These are phyloP conservation scores for Drosophila neotestacea DNA, from an alignment of 2,888 invertebrate genomes.

Conservation along the genomic window DNA sequence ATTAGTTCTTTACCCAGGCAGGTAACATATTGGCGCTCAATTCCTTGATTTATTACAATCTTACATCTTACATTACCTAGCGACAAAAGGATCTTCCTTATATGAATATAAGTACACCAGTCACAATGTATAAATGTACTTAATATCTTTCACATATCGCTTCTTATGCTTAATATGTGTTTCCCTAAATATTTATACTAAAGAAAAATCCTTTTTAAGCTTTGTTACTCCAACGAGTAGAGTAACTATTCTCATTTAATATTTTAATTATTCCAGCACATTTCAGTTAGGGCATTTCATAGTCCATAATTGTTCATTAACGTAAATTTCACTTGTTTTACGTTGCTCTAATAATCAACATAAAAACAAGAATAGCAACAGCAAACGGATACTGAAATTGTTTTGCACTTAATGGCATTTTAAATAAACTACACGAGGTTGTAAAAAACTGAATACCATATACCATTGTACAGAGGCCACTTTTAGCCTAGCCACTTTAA, in stretches of 20 bases:
- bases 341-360: conserved; percentile 64
- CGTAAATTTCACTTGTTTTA: conserved; percentile 23
- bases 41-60: too few species aligned
- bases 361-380: conserved; percentile 43
- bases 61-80: too few species aligned
- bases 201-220: too few species aligned
- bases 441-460: conserved; percentile 54
- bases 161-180: too few species aligned
- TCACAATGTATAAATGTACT: too few species aligned
- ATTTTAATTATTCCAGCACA: not conserved
- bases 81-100: too few species aligned
- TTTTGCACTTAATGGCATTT: conserved; percentile 76
- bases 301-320: conserved; percentile 7
- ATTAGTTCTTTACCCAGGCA: not conserved
- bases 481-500: conserved; percentile 70
- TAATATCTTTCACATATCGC: too few species aligned
- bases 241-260: not conserved
- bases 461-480: conserved; percentile 57
- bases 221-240: not conserved
- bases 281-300: conserved; percentile 40
- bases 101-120: too few species aligned
- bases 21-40: not conserved
- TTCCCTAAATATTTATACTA: too few species aligned
- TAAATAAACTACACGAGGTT: conserved; percentile 72
- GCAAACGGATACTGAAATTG: conserved; percentile 63